Base-by-base conservation (phyloP, 2,888 invertebrate species). In the Eristalis intricaria region DNA sequence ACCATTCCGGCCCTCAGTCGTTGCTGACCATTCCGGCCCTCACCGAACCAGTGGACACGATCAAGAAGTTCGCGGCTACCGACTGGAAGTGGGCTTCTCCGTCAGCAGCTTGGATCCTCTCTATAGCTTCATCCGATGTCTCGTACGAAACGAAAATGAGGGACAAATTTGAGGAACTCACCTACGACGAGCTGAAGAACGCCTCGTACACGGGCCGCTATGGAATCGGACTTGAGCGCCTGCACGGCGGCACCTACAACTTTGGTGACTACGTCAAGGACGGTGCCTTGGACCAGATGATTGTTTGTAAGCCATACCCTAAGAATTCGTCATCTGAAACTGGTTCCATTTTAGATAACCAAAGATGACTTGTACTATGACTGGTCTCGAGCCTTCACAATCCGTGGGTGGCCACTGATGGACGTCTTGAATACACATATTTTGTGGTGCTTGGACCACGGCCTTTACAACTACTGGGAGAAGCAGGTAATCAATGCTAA, bases 21-120 rank as follows among this genome's bases (percentile, higher is more conserved):
- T 63, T 92, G 66, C 85, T 93, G 2, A 92, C 93, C 0, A 90
- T 92, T 32, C 93, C 93, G 0, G 78, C 91, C 0, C 92, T 90
- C 69, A 90, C 89, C 0, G 90, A 91, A 5, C 91, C 92, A 0
- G 90, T 92, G 29, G 92, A 93, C 65, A 91, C 90, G 0, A 90
- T 91, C 4, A 86, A 89, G 0, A 92, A 92, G 84, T 93, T 92
- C 90, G 90, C 92, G 0, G 61, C 89, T 1, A 89, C 89, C 1
- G 75, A 89, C 15, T 92, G 92, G 91, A 91, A 91, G 64, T 93
- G 93, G 93, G 90, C 90, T 4, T 92, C 92, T 2, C 92, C 93
- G 0, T 91, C 92, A 0, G 89, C 90, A 8, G 89, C 92, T 11
- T 93, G 93, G 93, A 89, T 91, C 29, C 90, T 91, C 5, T 90